Evolutionary conservation across 2,113 vertebrate species (phyloP), one percentile per base, ranked within the genome.

Genomic region (Upupa epops): DNA sequence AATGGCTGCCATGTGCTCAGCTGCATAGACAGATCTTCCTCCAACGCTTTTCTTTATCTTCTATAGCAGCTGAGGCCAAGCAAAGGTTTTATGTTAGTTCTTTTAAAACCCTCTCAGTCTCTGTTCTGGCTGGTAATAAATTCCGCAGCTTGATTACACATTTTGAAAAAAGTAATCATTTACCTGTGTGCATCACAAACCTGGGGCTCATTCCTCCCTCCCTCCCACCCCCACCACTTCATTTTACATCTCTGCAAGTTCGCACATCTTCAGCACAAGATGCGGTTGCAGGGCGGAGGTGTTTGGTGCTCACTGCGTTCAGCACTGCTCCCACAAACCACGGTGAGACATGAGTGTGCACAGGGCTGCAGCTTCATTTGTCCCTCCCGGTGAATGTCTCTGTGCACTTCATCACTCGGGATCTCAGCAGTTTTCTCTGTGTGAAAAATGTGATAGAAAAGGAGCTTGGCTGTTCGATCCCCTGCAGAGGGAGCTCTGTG

Each of bases 401-500:
- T 40, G 31, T 58, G 80, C 10, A 6, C 48, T 60, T 31, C 71
- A 54, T 31, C 52, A 7, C 60, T 13, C 60, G 36, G 31, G 59
- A 37, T 48, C 84, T 61, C 6, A 8, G 3, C 8, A n/a, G 31
- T 5, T 1, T 34, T 84, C 61, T 58, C 74, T 46, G 2, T 4
- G 20, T 61, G 66, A 87, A 49, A 86, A 82, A 65, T 1, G n/a
- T 1, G 0, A 5, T 15, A 8, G 17, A 12, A 5, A 29, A 52
- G 25, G 58, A 72, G 45, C 26, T 59, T 32, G 78, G 58, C 61
- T 69, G 4, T 34, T 72, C 49, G 82, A 75, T 49, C 21, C 45
- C 74, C 89, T 94, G 86, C 81, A 92, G 93, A 84, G 86, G 89
- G 86, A 92, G 93, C 59, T 28, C 49, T 2, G 59, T 32, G 54